Percentiles rank a stretch among this genome's conserved stretches.
Conservation (phyloP, 2,797 vertebrate genomes). For the Sciurus vulgaris region DNA sequence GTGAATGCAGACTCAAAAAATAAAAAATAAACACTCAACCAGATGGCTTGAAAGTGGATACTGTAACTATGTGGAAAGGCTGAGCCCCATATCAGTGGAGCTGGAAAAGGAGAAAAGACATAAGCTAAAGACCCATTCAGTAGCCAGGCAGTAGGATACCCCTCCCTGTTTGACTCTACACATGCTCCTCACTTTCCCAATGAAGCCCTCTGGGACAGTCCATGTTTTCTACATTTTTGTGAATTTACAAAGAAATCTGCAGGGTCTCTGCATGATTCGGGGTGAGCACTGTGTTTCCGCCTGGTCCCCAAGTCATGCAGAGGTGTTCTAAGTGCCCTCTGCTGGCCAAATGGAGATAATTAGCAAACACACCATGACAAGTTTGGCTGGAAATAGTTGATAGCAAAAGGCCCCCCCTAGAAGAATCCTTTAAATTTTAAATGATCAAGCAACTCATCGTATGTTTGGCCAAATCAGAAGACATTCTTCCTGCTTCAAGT, state of each 20-base stretch:
- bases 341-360: conserved; percentile 88
- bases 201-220: conserved; percentile 76
- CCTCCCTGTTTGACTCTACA: conserved; percentile 52
- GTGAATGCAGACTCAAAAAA: not conserved
- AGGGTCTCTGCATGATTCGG: conserved; percentile 78
- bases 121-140: not conserved
- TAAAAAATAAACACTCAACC: not conserved
- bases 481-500: conserved; percentile 84
- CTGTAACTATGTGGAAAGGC: not conserved
- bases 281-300: conserved; percentile 89
- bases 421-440: conserved; percentile 76
- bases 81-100: not conserved
- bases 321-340: conserved; percentile 90
- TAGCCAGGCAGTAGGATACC: not conserved
- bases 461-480: conserved; percentile 83
- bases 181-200: conserved; percentile 64
- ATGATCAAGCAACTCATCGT: conserved; percentile 65
- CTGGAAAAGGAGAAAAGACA: not conserved
- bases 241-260: conserved; percentile 79
- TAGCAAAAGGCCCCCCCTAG: conserved; percentile 83
- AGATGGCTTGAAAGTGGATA: not conserved
- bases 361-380: conserved; percentile 73
- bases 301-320: conserved; percentile 83
- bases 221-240: conserved; percentile 83
- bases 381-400: conserved; percentile 85